Evolutionary conservation across 2,888 invertebrate species (phyloP).

Genomic region (Cactoblastis cactorum): DNA sequence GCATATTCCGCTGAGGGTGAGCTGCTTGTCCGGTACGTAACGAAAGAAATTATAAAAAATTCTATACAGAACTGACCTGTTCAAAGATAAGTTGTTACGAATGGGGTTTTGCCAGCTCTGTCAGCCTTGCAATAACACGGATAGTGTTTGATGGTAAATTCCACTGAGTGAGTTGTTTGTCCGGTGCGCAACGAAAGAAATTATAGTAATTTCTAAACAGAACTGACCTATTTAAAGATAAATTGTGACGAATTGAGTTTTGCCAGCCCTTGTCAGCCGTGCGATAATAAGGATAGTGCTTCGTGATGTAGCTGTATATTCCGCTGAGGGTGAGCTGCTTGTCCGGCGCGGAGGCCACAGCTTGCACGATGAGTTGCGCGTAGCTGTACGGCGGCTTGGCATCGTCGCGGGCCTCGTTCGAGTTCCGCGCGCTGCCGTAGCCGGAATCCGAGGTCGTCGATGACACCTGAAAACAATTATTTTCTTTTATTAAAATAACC

Average conservation of each 20-base stretch:
- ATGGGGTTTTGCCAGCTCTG: too few relatives aligned
- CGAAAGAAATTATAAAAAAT: too few relatives aligned
- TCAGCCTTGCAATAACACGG: too few relatives aligned
- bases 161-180: too few relatives aligned
- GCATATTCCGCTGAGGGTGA: constrained; percentile 85
- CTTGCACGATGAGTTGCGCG: constrained; percentile 97
- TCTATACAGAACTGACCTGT: too few relatives aligned
- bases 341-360: constrained; percentile 95
- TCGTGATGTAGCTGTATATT: constrained; percentile 99
- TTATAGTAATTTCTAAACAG: too few relatives aligned
- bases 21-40: too few relatives aligned
- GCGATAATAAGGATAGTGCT: constrained; percentile 98
- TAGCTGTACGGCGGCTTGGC: constrained; percentile 98
- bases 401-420: constrained; percentile 84
- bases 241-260: constrained; percentile 98
- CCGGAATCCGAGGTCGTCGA: constrained; percentile 58
- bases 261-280: constrained; percentile 99
- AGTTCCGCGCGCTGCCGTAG: constrained; percentile 54
- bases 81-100: too few relatives aligned
- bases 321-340: constrained; percentile 98
- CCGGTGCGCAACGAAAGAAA: too few relatives aligned
- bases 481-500: too few relatives aligned
- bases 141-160: too few relatives aligned
- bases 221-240: constrained; percentile 92
- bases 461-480: constrained; percentile 41